Base-by-base conservation (phyloP, 2,797 vertebrate species). In the Cossypha heuglini region DNA sequence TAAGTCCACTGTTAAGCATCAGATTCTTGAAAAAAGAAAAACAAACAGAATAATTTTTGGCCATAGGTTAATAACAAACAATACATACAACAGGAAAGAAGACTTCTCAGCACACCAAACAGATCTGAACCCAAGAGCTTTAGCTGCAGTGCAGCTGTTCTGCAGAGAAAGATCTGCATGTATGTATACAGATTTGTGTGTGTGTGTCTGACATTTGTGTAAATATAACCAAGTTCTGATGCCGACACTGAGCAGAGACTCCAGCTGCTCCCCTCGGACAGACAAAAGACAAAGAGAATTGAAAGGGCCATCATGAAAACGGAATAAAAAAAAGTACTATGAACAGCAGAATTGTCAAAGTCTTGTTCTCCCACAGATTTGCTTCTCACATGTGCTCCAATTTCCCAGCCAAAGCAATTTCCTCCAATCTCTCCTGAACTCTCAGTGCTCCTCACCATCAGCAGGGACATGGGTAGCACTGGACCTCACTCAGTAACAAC, bases 151-250 rank as follows among this genome's bases (percentile, higher is more conserved):
- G 3, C 16, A 64, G 58, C 19, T 33, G 24, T 22, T 58, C 59
- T 49, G 29, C 38, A 62, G 13, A 12, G 15, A 49, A 24, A 61
- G 18, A 57, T 22, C 37, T 62, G 45, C 21, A 37, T 2, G 10
- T 5, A 38, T 1, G 2, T 10, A 22, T 1, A 29, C 0, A 28
- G 18, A 74, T 73, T n/a, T 51, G 18, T 11, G 6, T 37, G 5
- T 81, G 37, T 38, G 31, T 18, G 11, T 35, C 11, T 69, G 8
- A 46, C 29, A 20, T 6, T 28, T 2, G 0, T 42, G 33, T 10
- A 63, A 13, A 43, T 5, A 22, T 3, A 74, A 86, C 5, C 10
- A 5, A 0, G 0, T 28, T 11, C 18, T 67, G 22, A 58, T 43
- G 51, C 54, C 68, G 35, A 49, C 1, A 2, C 35, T 59, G 25